Conservation (phyloP, 2,113 vertebrate genomes). For the Zosterops borbonicus region DNA sequence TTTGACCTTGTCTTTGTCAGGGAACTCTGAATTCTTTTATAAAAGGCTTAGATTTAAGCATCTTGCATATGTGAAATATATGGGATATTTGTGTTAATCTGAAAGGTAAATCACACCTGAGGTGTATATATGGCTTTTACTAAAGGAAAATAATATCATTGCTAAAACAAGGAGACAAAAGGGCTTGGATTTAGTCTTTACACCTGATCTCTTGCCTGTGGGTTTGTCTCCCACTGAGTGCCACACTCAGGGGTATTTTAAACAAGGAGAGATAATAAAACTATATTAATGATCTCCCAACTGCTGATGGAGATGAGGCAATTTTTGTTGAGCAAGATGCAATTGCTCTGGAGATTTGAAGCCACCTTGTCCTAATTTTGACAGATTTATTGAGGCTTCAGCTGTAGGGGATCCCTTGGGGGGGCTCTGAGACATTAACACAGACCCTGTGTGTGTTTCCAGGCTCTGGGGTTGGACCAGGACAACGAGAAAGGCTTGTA, state of each 20-base stretch:
- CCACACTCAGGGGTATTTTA: neutral
- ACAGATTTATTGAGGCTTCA: neutral
- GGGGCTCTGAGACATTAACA: neutral
- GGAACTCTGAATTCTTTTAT: neutral
- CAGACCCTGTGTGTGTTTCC: neutral
- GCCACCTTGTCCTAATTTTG: neutral
- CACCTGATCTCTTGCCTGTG: neutral
- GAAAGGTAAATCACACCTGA: neutral
- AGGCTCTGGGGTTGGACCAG: conserved; percentile 89
- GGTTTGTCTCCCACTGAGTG: neutral
- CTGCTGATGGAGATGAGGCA: neutral
- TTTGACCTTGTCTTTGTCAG: neutral
- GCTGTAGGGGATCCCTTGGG: neutral
- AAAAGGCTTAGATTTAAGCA: neutral
- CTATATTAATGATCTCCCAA: neutral
- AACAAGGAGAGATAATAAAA: neutral
- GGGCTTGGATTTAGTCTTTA: neutral
- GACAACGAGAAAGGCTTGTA: conserved; percentile 93
- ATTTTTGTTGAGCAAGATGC: neutral
- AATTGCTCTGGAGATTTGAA: neutral
- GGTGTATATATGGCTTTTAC: neutral
- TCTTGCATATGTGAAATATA: neutral
- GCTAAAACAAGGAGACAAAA: neutral
- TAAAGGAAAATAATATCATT: neutral
- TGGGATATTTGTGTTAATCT: neutral